Evolutionary conservation across 2,797 vertebrate species (phyloP).

Genomic region (Schizothorax lantsangensis): DNA sequence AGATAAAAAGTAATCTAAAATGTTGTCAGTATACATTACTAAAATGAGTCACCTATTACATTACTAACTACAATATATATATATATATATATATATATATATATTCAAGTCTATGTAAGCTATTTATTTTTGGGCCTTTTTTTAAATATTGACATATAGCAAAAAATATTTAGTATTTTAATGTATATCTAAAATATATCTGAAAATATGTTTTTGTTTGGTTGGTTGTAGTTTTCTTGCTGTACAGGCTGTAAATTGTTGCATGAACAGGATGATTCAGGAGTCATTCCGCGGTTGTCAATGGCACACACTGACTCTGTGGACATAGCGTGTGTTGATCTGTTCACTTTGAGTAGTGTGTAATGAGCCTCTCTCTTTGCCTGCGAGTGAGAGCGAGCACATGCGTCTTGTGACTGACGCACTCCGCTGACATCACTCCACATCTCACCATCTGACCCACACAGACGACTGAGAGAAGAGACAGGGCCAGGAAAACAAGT

Average conservation of each 20-base stretch:
- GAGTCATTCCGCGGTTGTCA: neutral
- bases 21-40: neutral
- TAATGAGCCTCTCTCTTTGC: constrained; percentile 64
- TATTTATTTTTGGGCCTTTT: neutral
- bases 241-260: neutral
- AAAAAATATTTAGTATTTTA: neutral
- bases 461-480: constrained; percentile 6
- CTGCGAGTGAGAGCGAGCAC: constrained; percentile 70
- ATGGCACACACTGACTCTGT: neutral
- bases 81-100: too few relatives aligned
- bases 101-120: neutral
- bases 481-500: neutral
- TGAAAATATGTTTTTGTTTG: neutral
- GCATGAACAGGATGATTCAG: neutral
- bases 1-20: too few relatives aligned
- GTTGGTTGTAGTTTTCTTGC: neutral
- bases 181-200: neutral
- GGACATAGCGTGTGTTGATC: neutral
- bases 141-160: neutral
- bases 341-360: constrained; percentile 58
- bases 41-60: neutral
- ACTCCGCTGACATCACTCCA: constrained; percentile 78
- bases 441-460: constrained; percentile 68
- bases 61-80: neutral
- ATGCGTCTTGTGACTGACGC: constrained; percentile 76